A percentile compares a stretch with the other conserved stretches of the same genome.
Evolutionary conservation across 2,113 vertebrate genomes (phyloP).

Genomic region (Reinhardtius hippoglossoides): DNA sequence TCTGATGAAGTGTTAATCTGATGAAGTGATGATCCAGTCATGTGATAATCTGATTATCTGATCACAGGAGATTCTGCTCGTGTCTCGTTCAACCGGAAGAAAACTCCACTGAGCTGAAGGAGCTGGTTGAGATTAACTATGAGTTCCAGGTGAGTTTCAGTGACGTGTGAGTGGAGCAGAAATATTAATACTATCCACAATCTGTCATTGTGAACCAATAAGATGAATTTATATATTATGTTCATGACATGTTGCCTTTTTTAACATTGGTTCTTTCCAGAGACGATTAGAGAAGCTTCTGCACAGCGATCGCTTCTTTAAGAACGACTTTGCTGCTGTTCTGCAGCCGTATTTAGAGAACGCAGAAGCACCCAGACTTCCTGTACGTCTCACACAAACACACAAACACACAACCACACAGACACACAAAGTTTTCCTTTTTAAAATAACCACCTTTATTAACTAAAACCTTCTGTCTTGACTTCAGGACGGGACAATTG

Average conservation of each 20-base stretch:
- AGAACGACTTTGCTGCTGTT: conserved; percentile 74
- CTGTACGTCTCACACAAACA: conserved; percentile 39
- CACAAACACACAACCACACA: not conserved
- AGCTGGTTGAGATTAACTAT: conserved; percentile 61
- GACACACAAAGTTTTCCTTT: not conserved
- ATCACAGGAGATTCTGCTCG: conserved; percentile 73
- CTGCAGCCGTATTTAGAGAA: conserved; percentile 72
- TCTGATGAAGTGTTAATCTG: not conserved
- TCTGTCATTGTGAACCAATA: too few relatives aligned
- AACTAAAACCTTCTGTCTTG: not conserved
- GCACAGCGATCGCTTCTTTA: conserved; percentile 63
- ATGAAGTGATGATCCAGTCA: not conserved
- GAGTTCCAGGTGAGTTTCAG: conserved; percentile 68
- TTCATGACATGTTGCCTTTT: too few relatives aligned
- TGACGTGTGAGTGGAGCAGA: not conserved
- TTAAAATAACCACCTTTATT: too few relatives aligned
- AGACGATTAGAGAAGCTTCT: conserved; percentile 63
- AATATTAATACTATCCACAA: not conserved
- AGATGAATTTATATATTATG: not conserved
- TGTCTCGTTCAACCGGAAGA: conserved; percentile 69
- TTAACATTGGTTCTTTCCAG: conserved; percentile 32
- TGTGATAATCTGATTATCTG: conserved; percentile 15
- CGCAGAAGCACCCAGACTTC: conserved; percentile 33
- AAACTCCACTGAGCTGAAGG: conserved; percentile 68
- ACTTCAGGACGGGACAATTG: conserved; percentile 62